Conservation (phyloP, 2,797 vertebrate species). For the Tadarida brasiliensis region DNA sequence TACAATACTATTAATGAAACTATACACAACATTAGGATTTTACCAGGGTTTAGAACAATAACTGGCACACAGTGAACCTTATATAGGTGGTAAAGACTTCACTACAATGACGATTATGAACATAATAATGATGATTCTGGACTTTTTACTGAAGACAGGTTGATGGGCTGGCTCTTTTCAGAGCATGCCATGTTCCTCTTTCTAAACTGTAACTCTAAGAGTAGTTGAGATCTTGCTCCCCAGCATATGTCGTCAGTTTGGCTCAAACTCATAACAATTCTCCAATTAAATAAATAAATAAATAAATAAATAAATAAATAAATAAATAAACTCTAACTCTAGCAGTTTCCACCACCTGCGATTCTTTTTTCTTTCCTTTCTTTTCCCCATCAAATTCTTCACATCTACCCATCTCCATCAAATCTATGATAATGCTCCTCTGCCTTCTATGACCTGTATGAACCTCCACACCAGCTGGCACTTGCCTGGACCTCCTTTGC, state of each 20-base stretch:
- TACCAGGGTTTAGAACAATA: neutral
- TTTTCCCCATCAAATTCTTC: constrained; percentile 15
- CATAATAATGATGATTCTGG: neutral
- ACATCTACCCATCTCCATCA: neutral
- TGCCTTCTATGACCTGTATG: neutral
- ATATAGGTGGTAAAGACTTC: neutral
- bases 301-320: neutral
- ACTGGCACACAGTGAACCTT: neutral
- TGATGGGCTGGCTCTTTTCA: neutral
- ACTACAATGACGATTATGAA: neutral
- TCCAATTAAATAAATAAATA: neutral
- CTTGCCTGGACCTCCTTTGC: neutral
- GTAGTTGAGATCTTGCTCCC: neutral
- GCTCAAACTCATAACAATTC: neutral
- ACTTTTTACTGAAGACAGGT: neutral
- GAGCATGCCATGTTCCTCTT: neutral
- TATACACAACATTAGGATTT: neutral
- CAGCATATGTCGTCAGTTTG: neutral
- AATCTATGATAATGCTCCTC: neutral
- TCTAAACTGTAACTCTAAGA: neutral
- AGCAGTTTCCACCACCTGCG: neutral
- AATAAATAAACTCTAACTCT: neutral
- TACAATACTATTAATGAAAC: neutral
- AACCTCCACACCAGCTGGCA: neutral
- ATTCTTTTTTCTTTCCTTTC: neutral